These are phyloP conservation scores for Listrodromus nycthemerus DNA, from an alignment of 2,888 invertebrate genomes.

Conservation along the genomic window DNA sequence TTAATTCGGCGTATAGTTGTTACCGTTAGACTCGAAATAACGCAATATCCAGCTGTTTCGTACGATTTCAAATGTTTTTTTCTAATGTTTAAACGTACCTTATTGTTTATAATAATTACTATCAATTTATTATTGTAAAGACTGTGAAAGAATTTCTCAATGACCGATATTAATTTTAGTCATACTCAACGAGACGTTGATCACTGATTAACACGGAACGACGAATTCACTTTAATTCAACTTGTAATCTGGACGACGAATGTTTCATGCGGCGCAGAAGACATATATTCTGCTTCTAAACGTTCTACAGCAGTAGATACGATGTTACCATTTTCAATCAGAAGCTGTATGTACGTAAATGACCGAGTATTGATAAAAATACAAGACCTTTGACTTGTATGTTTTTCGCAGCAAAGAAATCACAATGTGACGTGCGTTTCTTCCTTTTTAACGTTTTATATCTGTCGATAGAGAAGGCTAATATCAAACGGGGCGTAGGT, in stretches of 20 bases:
- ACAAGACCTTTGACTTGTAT: no score
- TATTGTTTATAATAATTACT: background rate
- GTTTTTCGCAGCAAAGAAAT: no score
- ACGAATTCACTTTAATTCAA: background rate
- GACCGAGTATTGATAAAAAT: no score
- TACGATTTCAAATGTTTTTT: background rate
- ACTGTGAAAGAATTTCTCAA: background rate
- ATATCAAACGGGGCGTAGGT: no score
- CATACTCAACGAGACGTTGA: background rate
- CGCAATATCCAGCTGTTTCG: background rate
- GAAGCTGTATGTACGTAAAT: no score
- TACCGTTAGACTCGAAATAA: background rate
- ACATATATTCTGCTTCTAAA: no score
- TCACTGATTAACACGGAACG: background rate
- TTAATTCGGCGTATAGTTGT: background rate
- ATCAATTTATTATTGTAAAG: background rate
- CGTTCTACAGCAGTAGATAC: no score
- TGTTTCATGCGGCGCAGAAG: no score
- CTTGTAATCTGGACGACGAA: background rate
- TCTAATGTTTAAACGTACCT: background rate
- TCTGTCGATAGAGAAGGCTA: no score
- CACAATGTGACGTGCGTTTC: no score
- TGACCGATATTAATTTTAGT: background rate
- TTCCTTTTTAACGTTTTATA: no score
- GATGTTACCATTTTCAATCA: no score